Evolutionary conservation across 2,113 vertebrate genomes (phyloP).

Genomic region (Nerophis ophidion): DNA sequence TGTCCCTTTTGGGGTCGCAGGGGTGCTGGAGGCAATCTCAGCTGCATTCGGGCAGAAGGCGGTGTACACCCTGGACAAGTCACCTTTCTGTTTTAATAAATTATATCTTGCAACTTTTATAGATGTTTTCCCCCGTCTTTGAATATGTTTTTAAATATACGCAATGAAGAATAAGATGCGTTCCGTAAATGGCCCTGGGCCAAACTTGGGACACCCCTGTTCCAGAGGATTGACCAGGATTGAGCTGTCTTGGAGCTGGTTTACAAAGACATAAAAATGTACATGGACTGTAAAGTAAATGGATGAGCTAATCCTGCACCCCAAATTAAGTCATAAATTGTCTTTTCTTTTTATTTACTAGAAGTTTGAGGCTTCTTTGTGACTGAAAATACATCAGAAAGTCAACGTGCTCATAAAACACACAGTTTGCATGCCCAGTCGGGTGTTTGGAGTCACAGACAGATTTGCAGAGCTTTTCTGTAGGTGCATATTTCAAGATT

Average conservation of each 20-base stretch:
- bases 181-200: too few species aligned
- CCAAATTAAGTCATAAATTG: slow-evolving; percentile 39
- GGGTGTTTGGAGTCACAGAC: slow-evolving; percentile 22
- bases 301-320: slow-evolving; percentile 50
- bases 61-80: too few species aligned
- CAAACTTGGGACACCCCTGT: too few species aligned
- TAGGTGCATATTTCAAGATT: slow-evolving; percentile 38
- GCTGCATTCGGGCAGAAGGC: too few species aligned
- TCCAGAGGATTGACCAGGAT: slow-evolving; percentile 14
- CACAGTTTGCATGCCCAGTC: slow-evolving; percentile 16
- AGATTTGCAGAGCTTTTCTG: slow-evolving; percentile 26
- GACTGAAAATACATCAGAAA: slow-evolving; percentile 25
- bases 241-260: slow-evolving; percentile 49
- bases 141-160: too few species aligned
- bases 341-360: too few species aligned
- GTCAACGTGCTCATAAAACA: slow-evolving; percentile 8
- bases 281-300: slow-evolving; percentile 35
- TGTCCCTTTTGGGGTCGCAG: too few species aligned
- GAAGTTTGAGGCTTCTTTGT: slow-evolving; percentile 7
- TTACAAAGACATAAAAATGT: slow-evolving; percentile 50
- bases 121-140: too few species aligned
- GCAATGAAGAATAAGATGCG: too few species aligned
- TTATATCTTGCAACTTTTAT: too few species aligned
- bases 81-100: too few species aligned
- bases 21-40: too few species aligned